Percentiles rank a stretch among this genome's conserved stretches.
These are phyloP conservation scores for Microchrysa polita DNA, from an alignment of 2,888 invertebrate species.

Conservation along the genomic window DNA sequence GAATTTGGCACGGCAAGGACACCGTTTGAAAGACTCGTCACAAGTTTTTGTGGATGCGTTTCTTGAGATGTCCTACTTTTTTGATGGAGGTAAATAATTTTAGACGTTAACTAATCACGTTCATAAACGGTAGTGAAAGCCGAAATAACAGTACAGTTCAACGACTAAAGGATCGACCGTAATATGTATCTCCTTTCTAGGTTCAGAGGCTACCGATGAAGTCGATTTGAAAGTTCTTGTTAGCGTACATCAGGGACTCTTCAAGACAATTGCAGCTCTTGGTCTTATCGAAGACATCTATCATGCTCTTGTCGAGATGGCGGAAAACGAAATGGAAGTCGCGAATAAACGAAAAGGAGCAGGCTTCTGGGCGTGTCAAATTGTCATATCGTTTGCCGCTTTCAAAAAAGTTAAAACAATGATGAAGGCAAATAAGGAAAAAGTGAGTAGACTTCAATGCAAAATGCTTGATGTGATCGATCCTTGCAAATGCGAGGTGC, in stretches of 20 bases:
- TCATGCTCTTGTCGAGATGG: constrained; percentile 56
- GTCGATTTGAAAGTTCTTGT: constrained; percentile 51
- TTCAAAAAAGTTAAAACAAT: constrained; percentile 59
- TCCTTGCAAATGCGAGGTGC: too few species aligned
- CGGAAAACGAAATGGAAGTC: constrained; percentile 56
- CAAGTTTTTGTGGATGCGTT: constrained; percentile 56
- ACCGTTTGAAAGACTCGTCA: constrained; percentile 55
- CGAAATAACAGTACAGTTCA: too few species aligned
- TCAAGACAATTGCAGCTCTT: constrained; percentile 58
- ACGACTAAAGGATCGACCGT: not conserved
- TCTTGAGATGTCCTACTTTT: constrained; percentile 59
- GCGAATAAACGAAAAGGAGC: constrained; percentile 55
- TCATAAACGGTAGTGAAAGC: not conserved
- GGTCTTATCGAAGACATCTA: constrained; percentile 61
- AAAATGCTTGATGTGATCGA: too few species aligned
- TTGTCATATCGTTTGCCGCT: constrained; percentile 57
- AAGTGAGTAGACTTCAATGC: constrained; percentile 57
- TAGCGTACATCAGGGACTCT: constrained; percentile 56
- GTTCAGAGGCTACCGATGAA: not conserved
- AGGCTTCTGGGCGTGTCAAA: constrained; percentile 61
- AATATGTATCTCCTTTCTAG: too few species aligned
- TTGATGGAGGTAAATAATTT: constrained; percentile 52
- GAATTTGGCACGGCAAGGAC: constrained; percentile 53
- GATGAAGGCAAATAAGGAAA: constrained; percentile 58
- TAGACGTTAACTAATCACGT: not conserved